Evolutionary conservation across 2,888 invertebrate species (phyloP).

Genomic region (Dryobotodes eremita): DNA sequence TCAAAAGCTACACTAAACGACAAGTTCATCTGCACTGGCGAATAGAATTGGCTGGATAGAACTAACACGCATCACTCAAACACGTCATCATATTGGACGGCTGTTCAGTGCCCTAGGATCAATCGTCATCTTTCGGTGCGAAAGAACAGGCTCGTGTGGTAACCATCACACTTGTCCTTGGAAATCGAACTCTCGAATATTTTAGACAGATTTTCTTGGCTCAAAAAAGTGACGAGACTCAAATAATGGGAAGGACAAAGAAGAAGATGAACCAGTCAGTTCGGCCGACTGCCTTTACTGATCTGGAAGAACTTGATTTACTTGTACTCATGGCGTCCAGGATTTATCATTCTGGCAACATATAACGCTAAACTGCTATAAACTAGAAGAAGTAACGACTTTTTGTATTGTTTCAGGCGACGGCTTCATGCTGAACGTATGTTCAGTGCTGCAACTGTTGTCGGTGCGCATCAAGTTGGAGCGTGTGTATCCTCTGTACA

Average conservation of each 20-base stretch:
- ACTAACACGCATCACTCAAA: neutral
- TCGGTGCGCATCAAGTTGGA: constrained; percentile 97
- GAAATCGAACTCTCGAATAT: neutral
- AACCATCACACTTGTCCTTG: neutral
- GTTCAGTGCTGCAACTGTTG: constrained; percentile 97
- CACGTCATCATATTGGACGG: neutral
- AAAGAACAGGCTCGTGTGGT: neutral
- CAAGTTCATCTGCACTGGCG: neutral
- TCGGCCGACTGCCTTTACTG: neutral
- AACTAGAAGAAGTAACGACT: constrained; percentile 3
- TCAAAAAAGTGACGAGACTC: neutral
- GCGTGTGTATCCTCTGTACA: constrained; percentile 97
- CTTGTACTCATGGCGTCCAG: neutral
- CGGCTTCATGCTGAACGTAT: constrained; percentile 98
- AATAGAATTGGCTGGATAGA: no score
- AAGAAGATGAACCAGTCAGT: neutral
- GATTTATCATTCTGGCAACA: neutral
- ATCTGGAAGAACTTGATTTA: neutral
- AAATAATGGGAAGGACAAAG: neutral
- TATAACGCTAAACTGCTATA: neutral
- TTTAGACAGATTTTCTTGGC: neutral
- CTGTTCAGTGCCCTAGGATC: neutral
- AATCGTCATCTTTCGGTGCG: neutral
- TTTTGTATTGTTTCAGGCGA: constrained; percentile 91
- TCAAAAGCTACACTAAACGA: neutral